Base-by-base conservation (phyloP, 2,888 invertebrate genomes). In the Notocelia uddmanniana region DNA sequence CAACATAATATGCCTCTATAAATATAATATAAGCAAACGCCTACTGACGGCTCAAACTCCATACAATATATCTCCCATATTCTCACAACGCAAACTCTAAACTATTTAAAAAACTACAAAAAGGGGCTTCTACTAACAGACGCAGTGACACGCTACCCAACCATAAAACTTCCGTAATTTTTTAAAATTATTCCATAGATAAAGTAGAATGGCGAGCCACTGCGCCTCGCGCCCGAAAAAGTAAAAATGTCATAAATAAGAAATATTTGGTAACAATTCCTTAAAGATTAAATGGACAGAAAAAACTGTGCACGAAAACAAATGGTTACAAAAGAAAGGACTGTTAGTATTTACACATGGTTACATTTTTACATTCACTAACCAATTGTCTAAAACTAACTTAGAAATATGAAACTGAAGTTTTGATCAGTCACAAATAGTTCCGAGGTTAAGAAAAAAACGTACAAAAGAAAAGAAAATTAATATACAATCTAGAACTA, bases 191-290 rank as follows among this genome's bases (percentile, higher is more conserved):
- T 34, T 19, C 15, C 59, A 60, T 48, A 48, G 48, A 64, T 15
- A 62, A 19, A 18, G 41, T 15, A 19, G 31, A 26, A 31, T 23
- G 1, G 58, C 41, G 70, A 18, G 41, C 18, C 71, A 54, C 71
- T 71, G 66, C 60, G 71, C 31, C 55, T 31, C 48, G 23, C 67
- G 62, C 62, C 72, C 67, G 67, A 60, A 64, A 63, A 71, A 68
- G 62, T 68, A 79, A 83, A 79, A 83, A 84, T 84, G 83, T 81
- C 86, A 89, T 89, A 90, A 92, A 92, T 92, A 92, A 84, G 90
- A 90, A 89, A 93, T 93, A 93, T 93, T 93, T 93, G 93, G 93
- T 93, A 93, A 93, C 93, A 91, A 92, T 89, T 90, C 88, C 73
- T 73, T 73, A 73, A 73, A 64, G 69, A 73, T 73, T 69, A 73